These are phyloP conservation scores for Euwallacea similis DNA, from an alignment of 1,140 invertebrate genomes.

Conservation along the genomic window DNA sequence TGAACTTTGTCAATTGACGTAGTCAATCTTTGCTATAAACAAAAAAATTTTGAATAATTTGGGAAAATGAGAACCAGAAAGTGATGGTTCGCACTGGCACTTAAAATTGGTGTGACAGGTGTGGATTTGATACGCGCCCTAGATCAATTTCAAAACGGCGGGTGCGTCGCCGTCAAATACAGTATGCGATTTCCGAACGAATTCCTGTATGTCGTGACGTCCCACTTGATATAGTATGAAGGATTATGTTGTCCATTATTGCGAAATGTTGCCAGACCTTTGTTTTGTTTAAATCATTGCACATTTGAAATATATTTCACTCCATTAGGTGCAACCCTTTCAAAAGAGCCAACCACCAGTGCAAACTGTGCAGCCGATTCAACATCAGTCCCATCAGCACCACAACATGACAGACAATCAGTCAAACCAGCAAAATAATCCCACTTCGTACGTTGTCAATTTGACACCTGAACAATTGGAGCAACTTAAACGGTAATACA, in stretches of 20 bases:
- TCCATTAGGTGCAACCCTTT: constrained; percentile 46
- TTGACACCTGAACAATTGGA: constrained; percentile 53
- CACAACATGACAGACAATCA: constrained; percentile 39
- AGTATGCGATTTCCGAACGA: too few species aligned
- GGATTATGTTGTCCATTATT: not conserved
- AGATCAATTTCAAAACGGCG: too few species aligned
- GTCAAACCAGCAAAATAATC: constrained; percentile 38
- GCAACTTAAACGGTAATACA: constrained; percentile 46
- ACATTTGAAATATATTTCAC: not conserved
- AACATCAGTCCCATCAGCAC: constrained; percentile 41
- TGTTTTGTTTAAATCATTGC: too few species aligned
- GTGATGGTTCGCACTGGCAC: too few species aligned
- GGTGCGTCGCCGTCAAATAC: too few species aligned
- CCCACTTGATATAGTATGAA: not conserved
- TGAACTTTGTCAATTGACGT: too few species aligned
- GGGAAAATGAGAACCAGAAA: too few species aligned
- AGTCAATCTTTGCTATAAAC: too few species aligned
- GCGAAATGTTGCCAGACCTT: not conserved
- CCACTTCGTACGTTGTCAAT: constrained; percentile 53
- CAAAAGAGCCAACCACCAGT: constrained; percentile 50
- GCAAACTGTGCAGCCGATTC: constrained; percentile 49
- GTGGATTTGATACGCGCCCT: too few species aligned
- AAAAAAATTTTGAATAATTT: too few species aligned
- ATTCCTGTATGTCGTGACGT: too few species aligned
- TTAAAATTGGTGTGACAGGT: too few species aligned